Conservation (phyloP, 2,888 invertebrate genomes). For the Lepidochitona cinerea region DNA sequence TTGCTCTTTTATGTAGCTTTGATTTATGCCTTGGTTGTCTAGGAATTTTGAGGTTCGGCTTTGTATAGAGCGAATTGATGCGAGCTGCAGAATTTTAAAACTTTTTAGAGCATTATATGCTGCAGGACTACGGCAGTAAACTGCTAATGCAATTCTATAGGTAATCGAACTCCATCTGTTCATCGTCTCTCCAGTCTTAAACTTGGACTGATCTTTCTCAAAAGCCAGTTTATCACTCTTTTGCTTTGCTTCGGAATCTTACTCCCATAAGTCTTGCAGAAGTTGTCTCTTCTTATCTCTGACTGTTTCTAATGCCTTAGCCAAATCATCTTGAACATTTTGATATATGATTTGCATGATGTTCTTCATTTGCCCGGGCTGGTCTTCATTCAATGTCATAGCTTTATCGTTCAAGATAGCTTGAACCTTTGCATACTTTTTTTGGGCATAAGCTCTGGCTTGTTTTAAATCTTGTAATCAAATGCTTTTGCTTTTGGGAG, state of each 20-base stretch:
- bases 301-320: neutral
- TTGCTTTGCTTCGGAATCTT: neutral
- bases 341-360: neutral
- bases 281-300: neutral
- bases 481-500: neutral
- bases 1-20: neutral
- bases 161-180: neutral
- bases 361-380: neutral
- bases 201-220: neutral
- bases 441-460: neutral
- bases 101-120: neutral
- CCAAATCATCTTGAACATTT: neutral
- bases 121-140: neutral
- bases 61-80: neutral
- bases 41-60: neutral
- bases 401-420: neutral
- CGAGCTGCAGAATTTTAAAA: neutral
- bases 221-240: neutral
- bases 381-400: neutral
- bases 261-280: neutral
- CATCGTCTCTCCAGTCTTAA: neutral
- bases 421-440: neutral
- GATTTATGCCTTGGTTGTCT: neutral
- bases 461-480: neutral
- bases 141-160: neutral